These are phyloP conservation scores for Drosophila kohkoa DNA, from an alignment of 1,140 invertebrate genomes.

Conservation along the genomic window DNA sequence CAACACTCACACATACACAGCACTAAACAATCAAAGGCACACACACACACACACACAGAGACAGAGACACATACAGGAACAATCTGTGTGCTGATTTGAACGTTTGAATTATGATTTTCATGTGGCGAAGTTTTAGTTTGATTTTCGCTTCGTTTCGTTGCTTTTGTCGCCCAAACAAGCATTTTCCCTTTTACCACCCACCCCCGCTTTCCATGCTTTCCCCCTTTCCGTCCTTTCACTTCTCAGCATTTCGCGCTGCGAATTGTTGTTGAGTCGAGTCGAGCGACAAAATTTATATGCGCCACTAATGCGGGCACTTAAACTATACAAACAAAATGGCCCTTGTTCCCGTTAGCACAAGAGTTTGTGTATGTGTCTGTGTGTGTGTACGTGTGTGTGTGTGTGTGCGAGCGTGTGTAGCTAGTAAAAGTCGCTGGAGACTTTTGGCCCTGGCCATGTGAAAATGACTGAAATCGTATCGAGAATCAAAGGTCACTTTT, in stretches of 20 bases:
- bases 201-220: no score
- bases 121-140: slow-evolving; percentile 78
- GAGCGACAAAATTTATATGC: slow-evolving; percentile 79
- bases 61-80: slow-evolving; percentile 30
- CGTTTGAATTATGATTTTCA: slow-evolving; percentile 83
- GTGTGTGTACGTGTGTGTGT: slow-evolving; percentile 11
- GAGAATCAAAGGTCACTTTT: slow-evolving; percentile 84
- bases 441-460: slow-evolving; percentile 74
- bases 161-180: slow-evolving; percentile 61
- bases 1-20: not conserved
- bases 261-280: slow-evolving; percentile 37
- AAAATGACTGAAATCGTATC: slow-evolving; percentile 81
- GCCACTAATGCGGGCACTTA: slow-evolving; percentile 82
- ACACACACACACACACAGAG: slow-evolving; percentile 38
- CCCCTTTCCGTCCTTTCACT: not conserved
- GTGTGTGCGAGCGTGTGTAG: slow-evolving; percentile 2
- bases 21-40: slow-evolving; percentile 59
- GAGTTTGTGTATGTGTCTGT: slow-evolving; percentile 1
- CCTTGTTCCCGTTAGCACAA: slow-evolving; percentile 29
- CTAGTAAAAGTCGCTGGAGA: slow-evolving; percentile 64
- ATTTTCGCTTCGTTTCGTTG: slow-evolving; percentile 75
- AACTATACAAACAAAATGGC: slow-evolving; percentile 79
- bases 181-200: slow-evolving; percentile 14
- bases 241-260: not conserved
- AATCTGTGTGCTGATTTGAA: slow-evolving; percentile 77